Conservation (phyloP, 2,113 vertebrate species). For the Scomber japonicus region DNA sequence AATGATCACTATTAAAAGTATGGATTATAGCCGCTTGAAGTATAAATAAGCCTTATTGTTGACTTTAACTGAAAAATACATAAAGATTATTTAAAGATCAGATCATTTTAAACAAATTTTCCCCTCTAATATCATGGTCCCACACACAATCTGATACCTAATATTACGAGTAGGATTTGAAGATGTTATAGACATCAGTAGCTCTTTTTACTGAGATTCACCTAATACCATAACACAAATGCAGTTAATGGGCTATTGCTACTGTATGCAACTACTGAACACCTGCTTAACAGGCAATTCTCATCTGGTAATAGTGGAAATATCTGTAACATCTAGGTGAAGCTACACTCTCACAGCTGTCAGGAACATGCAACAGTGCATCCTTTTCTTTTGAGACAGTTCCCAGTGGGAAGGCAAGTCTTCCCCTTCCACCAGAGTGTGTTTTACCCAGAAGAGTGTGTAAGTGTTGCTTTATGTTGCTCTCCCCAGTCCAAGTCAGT, state of each 20-base stretch:
- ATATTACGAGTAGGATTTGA: too few relatives aligned
- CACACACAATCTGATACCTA: too few relatives aligned
- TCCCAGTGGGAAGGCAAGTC: constrained; percentile 2
- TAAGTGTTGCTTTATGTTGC: constrained; percentile 31
- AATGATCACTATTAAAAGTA: too few relatives aligned
- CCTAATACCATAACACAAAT: too few relatives aligned
- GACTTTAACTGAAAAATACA: neutral
- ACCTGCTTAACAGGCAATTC: neutral
- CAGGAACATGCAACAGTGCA: neutral
- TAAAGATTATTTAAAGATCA: too few relatives aligned
- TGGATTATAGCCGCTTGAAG: neutral
- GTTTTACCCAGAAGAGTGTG: constrained; percentile 17
- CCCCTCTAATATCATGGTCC: too few relatives aligned
- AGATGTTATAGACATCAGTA: too few relatives aligned
- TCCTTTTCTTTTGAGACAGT: neutral
- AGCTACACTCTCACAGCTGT: neutral
- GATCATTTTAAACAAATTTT: too few relatives aligned
- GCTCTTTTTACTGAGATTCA: too few relatives aligned
- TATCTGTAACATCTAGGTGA: neutral
- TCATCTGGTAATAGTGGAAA: neutral
- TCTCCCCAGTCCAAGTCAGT: constrained; percentile 26
- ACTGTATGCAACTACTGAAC: neutral
- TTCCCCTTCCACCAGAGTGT: neutral
- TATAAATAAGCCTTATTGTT: neutral
- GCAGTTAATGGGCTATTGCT: neutral